Evolutionary conservation across 2,797 vertebrate species (phyloP), one percentile per base, ranked within the genome.

Genomic region (Moxostoma hubbsi): DNA sequence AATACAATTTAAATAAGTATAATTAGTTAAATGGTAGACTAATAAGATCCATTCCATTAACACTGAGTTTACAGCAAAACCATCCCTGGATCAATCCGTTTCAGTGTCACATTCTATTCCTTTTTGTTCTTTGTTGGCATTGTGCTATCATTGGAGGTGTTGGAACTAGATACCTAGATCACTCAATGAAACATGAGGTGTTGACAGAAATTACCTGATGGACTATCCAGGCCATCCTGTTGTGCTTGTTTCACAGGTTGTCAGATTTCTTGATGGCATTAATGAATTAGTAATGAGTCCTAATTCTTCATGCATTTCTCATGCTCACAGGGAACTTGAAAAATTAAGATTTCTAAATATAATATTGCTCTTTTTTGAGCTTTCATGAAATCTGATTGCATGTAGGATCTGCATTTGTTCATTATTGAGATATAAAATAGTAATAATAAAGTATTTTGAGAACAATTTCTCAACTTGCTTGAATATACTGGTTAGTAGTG

Each of bases 221-320:
- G 58, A 63, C 53, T 5, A 62, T 36, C 66, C 46, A 46, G 15
- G n/a, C 49, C 11, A 45, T 73, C 57, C 36, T 59, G 61, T 47
- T 64, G 16, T 47, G 54, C 62, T 71, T 73, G 64, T 82, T 43
- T 15, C 67, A 62, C n/a, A 83, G 76, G 70, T 47, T 82, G 45
- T 54, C 59, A 57, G 61, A 78, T 67, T 83, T 81, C 68, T 73
- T 75, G 70, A 59, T 69, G 36, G 58, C n/a, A 43, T 45, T 68
- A 45, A 81, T 92, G 80, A 90, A 90, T 91, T 86, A 90, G 72
- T 91, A 75, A 92, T 85, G 11, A 3, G 45, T 24, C 51, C 66
- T 82, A 9, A 87, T 81, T 87, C 46, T 67, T 80, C 81, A 84
- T 12, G 51, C 51, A 75, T 61, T 51, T 53, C 15, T 80, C 78